Evolutionary conservation across 2,113 vertebrate genomes (phyloP), one percentile per base, ranked within the genome.

Genomic region (Malurus alboscapulatus): DNA sequence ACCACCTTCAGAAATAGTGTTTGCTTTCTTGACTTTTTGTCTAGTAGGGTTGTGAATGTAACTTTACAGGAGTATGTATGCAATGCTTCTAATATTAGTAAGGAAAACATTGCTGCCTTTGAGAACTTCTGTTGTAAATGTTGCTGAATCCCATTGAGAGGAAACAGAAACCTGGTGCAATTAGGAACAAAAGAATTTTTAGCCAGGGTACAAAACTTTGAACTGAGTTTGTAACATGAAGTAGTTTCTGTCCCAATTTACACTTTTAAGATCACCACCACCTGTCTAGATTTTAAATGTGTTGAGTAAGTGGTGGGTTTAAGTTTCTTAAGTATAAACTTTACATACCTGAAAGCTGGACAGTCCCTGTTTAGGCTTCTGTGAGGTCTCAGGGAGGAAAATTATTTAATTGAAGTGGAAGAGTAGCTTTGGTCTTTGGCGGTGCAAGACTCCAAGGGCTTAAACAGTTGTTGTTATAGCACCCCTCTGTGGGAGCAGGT

Each of bases 401-500:
- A 87, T 72, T 29, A 51, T 29, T 88, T 59, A 19, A 36, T 9
- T 66, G 81, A 58, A 59, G 13, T 13, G 32, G 26, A 90, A 69
- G 61, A 63, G 59, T 27, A 67, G 19, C 29, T 66, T 77, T 69
- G 25, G 14, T 48, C n/a, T 87, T 87, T 65, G 57, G 27, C 6
- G 1, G 15, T 36, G 10, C 50, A 30, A 50, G n/a, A 32, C 6
- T 38, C 47, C 3, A 18, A 38, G 53, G 22, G 48, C 53, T 75
- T 29, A 1, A n/a, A 22, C 1, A 2, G 9, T 53, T 91, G 62
- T 75, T 93, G 59, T 84, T 94, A 14, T 1, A 91, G 94, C 91
- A 77, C 90, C 84, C 63, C 92, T 86, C 29, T 71, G 79, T 93
- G 95, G 90, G 55, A 93, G 57, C 57, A 42, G 18, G 47, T 42